phyloP scores from a whole-genome alignment of 2,797 vertebrate genomes.

The Lagorchestes hirsutus region DNA sequence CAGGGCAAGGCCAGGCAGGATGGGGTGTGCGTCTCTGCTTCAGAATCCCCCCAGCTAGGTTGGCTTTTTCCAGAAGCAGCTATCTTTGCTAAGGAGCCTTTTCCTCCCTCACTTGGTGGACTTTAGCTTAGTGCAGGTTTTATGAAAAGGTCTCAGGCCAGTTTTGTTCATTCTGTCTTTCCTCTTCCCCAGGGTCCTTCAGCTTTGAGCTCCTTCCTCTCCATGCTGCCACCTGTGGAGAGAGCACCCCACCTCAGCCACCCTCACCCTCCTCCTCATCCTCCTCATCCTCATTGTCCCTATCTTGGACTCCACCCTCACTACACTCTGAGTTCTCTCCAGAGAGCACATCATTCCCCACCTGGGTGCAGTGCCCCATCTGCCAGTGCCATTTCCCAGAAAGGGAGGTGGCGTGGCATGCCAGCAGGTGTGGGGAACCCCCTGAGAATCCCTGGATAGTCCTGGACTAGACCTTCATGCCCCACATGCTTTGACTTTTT shows the following conservation, averaged over 20 bases:
- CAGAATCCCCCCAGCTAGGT: not conserved
- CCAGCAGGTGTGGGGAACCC: slow-evolving; percentile 85
- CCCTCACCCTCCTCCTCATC: slow-evolving; percentile 60
- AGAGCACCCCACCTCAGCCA: slow-evolving; percentile 13
- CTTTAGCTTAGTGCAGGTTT: not conserved
- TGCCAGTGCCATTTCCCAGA: slow-evolving; percentile 80
- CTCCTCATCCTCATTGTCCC: slow-evolving; percentile 37
- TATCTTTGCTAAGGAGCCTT: not conserved
- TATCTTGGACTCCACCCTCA: not conserved
- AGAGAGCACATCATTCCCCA: not conserved
- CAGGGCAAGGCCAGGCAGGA: not conserved
- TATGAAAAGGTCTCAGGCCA: not conserved
- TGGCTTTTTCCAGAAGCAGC: not conserved
- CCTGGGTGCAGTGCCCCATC: slow-evolving; percentile 85
- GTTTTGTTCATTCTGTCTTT: not conserved
- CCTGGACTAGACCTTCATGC: slow-evolving; percentile 53
- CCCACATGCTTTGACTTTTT: not conserved
- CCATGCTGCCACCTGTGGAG: slow-evolving; percentile 85
- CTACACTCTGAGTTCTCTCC: slow-evolving; percentile 56
- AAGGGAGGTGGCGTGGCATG: slow-evolving; percentile 83
- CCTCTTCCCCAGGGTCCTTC: slow-evolving; percentile 81
- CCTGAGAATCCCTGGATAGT: slow-evolving; percentile 33
- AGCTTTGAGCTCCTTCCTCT: slow-evolving; percentile 78
- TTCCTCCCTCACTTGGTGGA: not conserved
- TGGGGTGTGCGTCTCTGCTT: not conserved